Base-by-base conservation (phyloP, 2,888 invertebrate species). In the Andrena trimmerana region DNA sequence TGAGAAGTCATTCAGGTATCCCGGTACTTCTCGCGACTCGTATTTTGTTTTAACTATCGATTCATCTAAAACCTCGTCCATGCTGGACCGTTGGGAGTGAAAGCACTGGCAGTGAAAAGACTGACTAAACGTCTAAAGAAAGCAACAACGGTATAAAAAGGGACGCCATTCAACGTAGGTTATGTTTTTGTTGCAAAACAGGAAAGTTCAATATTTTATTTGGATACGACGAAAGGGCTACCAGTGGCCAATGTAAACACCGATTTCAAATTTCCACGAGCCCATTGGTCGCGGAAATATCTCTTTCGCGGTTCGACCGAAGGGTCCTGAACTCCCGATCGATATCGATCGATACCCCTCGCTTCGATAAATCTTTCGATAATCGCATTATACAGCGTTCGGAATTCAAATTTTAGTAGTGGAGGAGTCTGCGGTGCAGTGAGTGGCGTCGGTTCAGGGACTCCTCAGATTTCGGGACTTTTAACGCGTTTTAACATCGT, bases 41-140 rank as follows among this genome's bases (percentile, higher is more conserved):
- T 88, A 85, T 86, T 90, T 91, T 10, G 89, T 42, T 78, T 90
- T 90, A 69, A 88, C 90, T 71, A 91, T 88, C 54, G 92, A 91
- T 63, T 91, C 88, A 67, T 92, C 91, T 72, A 91, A 86, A 68
- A 87, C 87, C 69, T 91, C 89, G 36, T 91, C 92, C 93, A 92
- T 92, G 31, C n/a, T 82, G 69, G 36, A 54, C 60, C 31, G 57
- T 5, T 36, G 36, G 52, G 27, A 16, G 20, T 42, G 48, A 57
- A 54, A 42, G 33, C 73, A 71, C 59, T 76, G 66, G 66, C 66
- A 69, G 72, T 73, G 68, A 57, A 5, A 71, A 42, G 42, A 36
- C 3, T 29, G 59, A 74, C 77, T 77, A 81, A 67, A 75, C 48
- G 7, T 24, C n/a, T 66, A 36, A 63, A 65, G 42, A 52, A 68